Conservation (phyloP, 2,113 vertebrate genomes). For the Zapornia atra region DNA sequence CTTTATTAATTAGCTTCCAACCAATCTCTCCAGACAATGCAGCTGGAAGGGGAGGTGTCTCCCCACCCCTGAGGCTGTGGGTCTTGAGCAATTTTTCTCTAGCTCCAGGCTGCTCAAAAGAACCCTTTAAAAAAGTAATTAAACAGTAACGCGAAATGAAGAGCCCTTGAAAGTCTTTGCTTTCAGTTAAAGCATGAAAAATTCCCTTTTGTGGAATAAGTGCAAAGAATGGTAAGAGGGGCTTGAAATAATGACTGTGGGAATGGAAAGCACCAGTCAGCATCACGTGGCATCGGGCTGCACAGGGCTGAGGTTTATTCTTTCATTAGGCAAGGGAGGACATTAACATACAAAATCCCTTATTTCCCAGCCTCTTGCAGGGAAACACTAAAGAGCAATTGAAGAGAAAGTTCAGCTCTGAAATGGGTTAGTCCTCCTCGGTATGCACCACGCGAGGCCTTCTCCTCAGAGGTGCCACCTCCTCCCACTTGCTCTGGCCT, state of each 20-base stretch:
- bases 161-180: background rate
- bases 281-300: rapidly evolving
- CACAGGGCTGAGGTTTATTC: background rate
- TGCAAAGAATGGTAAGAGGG: background rate
- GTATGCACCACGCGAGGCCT: background rate
- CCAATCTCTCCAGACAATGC: background rate
- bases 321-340: background rate
- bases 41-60: background rate
- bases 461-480: background rate
- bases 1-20: background rate
- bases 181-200: background rate
- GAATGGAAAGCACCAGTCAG: background rate
- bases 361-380: background rate
- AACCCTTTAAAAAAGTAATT: background rate
- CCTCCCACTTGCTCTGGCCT: background rate
- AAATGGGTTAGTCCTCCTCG: background rate
- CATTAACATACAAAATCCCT: background rate
- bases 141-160: background rate
- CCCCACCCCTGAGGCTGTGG: background rate
- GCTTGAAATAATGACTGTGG: background rate
- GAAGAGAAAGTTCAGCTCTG: background rate
- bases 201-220: background rate
- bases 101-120: background rate
- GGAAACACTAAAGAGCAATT: background rate
- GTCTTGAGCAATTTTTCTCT: background rate